Evolutionary conservation across 2,888 invertebrate genomes (phyloP).

Genomic region (Rhagophthalmus giganteus): DNA sequence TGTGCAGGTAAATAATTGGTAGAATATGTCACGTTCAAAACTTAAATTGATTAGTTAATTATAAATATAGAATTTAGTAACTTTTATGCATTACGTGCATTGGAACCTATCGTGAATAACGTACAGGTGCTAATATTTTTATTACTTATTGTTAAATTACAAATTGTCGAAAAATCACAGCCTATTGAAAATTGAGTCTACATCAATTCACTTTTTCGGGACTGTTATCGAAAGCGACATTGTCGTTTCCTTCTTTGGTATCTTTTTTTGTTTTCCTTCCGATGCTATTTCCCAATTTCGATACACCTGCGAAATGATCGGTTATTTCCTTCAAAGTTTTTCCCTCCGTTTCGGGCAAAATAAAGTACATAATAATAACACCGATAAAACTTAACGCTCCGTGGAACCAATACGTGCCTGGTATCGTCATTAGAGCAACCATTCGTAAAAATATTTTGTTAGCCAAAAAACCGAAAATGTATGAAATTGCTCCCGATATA

Average conservation of each 20-base stretch:
- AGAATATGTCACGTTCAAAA: too few species aligned
- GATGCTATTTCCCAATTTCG: slow-evolving; percentile 57
- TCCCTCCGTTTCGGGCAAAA: slow-evolving; percentile 82
- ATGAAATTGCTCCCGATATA: slow-evolving; percentile 71
- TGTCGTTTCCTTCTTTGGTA: neutral
- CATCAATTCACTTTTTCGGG: neutral
- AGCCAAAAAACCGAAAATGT: slow-evolving; percentile 73
- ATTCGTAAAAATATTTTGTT: slow-evolving; percentile 74
- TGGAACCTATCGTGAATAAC: too few species aligned
- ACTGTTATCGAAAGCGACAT: neutral
- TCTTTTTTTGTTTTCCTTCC: slow-evolving; percentile 34
- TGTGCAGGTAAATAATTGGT: too few species aligned
- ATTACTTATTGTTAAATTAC: neutral
- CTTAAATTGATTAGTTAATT: too few species aligned
- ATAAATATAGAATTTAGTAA: too few species aligned
- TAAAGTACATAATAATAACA: slow-evolving; percentile 64
- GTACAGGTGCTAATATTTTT: too few species aligned
- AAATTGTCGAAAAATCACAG: neutral
- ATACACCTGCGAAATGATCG: slow-evolving; percentile 67
- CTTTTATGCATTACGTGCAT: neutral
- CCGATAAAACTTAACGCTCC: slow-evolving; percentile 66
- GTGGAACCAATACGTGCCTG: slow-evolving; percentile 75
- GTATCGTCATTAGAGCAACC: slow-evolving; percentile 64
- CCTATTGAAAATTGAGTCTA: neutral
- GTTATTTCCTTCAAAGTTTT: slow-evolving; percentile 72